phyloP scores from a whole-genome alignment of 2,888 invertebrate species.

The Drosophila mimetica region DNA sequence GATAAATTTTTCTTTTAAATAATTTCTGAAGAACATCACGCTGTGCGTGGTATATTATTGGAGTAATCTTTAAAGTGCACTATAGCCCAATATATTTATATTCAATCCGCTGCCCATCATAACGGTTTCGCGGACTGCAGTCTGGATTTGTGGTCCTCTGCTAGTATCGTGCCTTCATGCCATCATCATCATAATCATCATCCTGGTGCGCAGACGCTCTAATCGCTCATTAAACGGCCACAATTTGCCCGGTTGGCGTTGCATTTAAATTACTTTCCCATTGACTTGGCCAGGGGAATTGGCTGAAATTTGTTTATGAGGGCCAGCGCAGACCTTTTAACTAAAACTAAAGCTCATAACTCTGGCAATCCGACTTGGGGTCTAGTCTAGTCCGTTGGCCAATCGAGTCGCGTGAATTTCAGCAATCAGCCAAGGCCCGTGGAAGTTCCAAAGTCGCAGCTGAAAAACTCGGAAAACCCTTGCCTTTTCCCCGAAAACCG shows the following conservation, averaged over 20 bases:
- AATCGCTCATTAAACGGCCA: conserved; percentile 77
- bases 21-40: not conserved
- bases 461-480: conserved; percentile 19
- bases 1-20: too few relatives aligned
- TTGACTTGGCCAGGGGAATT: conserved; percentile 45
- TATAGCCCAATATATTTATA: conserved; percentile 4
- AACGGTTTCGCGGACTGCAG: conserved; percentile 57
- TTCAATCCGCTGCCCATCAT: conserved; percentile 53
- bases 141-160: conserved; percentile 7
- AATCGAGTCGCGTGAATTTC: conserved; percentile 68
- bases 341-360: conserved; percentile 78
- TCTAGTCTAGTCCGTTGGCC: conserved; percentile 23
- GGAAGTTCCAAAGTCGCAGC: conserved; percentile 50
- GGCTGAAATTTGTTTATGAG: conserved; percentile 72
- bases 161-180: conserved; percentile 63
- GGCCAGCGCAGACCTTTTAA: conserved; percentile 70
- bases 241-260: conserved; percentile 70
- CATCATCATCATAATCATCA: conserved; percentile 25
- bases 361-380: conserved; percentile 26
- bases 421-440: conserved; percentile 64
- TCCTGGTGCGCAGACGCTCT: conserved; percentile 57
- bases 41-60: not conserved
- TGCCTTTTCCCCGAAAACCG: conserved; percentile 6
- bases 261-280: conserved; percentile 80
- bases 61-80: not conserved